Conservation (phyloP, 2,797 vertebrate genomes). For the Galaxias olidus region DNA sequence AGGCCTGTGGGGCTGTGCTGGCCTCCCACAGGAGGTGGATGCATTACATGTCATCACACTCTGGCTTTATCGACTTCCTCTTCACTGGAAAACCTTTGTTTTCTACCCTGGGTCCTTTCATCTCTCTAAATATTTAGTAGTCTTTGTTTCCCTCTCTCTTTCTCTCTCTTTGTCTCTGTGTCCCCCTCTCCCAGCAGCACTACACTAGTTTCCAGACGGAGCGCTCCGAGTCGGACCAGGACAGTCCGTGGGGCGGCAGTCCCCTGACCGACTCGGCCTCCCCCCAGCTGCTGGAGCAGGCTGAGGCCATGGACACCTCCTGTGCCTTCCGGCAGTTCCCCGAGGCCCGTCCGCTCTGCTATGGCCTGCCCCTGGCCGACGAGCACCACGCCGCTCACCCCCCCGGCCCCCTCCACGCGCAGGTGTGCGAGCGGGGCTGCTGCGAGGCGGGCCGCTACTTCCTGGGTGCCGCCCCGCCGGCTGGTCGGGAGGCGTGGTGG, state of each 20-base stretch:
- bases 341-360: slow-evolving; percentile 82
- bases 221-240: slow-evolving; percentile 91
- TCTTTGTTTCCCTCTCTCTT: neutral
- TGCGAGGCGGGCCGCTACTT: slow-evolving; percentile 95
- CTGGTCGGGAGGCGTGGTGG: slow-evolving; percentile 88
- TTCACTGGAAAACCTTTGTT: too few species aligned
- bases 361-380: slow-evolving; percentile 76
- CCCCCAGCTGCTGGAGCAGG: slow-evolving; percentile 88
- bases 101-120: neutral
- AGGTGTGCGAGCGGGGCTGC: slow-evolving; percentile 85
- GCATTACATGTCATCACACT: neutral
- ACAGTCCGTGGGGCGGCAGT: slow-evolving; percentile 93
- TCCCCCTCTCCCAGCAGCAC: slow-evolving; percentile 57
- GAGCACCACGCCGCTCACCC: slow-evolving; percentile 63
- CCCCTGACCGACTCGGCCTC: slow-evolving; percentile 88
- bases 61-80: neutral
- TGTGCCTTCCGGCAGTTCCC: slow-evolving; percentile 87
- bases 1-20: slow-evolving; percentile 28
- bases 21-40: too few species aligned
- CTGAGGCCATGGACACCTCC: slow-evolving; percentile 81
- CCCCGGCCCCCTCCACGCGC: slow-evolving; percentile 68
- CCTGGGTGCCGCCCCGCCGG: slow-evolving; percentile 80
- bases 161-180: slow-evolving; percentile 20
- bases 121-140: neutral
- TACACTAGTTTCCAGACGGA: slow-evolving; percentile 90